Conservation (phyloP, 1,140 invertebrate species). For the Drosophila nannoptera region DNA sequence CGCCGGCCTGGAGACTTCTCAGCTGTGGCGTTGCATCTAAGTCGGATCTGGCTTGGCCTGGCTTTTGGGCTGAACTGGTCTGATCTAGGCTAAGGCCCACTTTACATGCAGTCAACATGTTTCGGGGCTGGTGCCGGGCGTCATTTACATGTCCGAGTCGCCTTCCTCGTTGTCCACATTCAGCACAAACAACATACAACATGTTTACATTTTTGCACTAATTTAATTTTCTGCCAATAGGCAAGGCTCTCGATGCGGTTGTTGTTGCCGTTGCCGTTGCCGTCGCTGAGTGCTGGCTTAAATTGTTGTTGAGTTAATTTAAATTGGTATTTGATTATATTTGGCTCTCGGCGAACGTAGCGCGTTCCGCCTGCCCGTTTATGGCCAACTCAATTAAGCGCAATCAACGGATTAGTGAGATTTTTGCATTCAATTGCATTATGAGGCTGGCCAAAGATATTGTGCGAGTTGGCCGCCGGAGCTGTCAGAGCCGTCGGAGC, state of each 20-base stretch:
- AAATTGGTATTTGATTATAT: conserved; percentile 78
- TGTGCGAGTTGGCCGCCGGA: conserved; percentile 26
- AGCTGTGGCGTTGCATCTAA: conserved; percentile 2
- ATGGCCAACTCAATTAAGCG: conserved; percentile 75
- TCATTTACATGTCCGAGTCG: conserved; percentile 70
- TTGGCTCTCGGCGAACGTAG: conserved; percentile 48
- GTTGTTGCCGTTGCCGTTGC: conserved; percentile 39
- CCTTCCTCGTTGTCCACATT: conserved; percentile 53
- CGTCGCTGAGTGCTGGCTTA: conserved; percentile 53
- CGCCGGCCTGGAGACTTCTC: conserved; percentile 24
- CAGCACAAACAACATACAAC: conserved; percentile 48
- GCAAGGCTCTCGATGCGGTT: conserved; percentile 31
- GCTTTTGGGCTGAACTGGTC: conserved; percentile 11
- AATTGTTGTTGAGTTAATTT: conserved; percentile 77
- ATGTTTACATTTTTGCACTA: conserved; percentile 78
- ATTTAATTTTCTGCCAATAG: conserved; percentile 70
- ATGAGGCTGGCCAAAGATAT: conserved; percentile 49
- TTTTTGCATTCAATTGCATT: conserved; percentile 64
- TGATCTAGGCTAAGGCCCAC: conserved; percentile 33
- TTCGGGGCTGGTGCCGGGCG: conserved; percentile 70
- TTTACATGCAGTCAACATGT: conserved; percentile 72
- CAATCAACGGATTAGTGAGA: conserved; percentile 71
- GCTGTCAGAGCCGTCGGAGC: background rate
- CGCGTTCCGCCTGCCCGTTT: conserved; percentile 53
- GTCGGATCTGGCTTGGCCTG: background rate